Conservation (phyloP, 2,113 vertebrate species). For the Etheostoma cragini region DNA sequence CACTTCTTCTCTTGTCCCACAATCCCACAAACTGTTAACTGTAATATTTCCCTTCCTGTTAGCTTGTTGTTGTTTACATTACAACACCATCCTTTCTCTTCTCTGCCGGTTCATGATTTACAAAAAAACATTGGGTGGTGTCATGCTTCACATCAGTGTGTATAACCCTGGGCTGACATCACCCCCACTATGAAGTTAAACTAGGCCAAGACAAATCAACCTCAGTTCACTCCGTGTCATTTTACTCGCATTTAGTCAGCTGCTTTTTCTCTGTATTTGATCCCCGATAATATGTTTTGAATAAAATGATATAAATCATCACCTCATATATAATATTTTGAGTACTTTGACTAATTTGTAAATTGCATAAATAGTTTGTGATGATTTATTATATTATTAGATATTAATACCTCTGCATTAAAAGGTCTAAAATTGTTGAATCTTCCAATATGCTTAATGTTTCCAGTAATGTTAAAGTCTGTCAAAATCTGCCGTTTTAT, state of each 20-base stretch:
- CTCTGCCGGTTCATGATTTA: constrained; percentile 33
- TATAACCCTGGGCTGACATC: constrained; percentile 34
- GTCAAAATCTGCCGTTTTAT: too few relatives aligned
- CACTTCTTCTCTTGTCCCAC: neutral
- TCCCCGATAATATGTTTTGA: neutral
- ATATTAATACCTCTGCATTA: too few relatives aligned
- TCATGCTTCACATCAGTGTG: constrained; percentile 29
- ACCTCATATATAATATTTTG: neutral
- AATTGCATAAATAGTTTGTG: neutral
- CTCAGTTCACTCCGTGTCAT: constrained; percentile 12
- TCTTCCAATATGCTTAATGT: too few relatives aligned
- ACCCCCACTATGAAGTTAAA: constrained; percentile 1
- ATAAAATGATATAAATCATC: too few relatives aligned
- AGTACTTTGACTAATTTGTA: neutral
- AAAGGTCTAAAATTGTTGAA: too few relatives aligned
- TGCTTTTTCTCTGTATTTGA: neutral
- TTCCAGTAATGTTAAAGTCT: too few relatives aligned
- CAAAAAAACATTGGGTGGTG: constrained; percentile 31
- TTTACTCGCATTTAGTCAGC: neutral
- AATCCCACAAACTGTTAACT: constrained; percentile 5
- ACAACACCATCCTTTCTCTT: neutral
- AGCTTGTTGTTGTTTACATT: neutral
- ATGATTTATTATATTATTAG: neutral
- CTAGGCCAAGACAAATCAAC: constrained; percentile 8
- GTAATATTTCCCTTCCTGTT: neutral